These are phyloP conservation scores for Archips xylosteana DNA, from an alignment of 2,888 invertebrate genomes.

Conservation along the genomic window DNA sequence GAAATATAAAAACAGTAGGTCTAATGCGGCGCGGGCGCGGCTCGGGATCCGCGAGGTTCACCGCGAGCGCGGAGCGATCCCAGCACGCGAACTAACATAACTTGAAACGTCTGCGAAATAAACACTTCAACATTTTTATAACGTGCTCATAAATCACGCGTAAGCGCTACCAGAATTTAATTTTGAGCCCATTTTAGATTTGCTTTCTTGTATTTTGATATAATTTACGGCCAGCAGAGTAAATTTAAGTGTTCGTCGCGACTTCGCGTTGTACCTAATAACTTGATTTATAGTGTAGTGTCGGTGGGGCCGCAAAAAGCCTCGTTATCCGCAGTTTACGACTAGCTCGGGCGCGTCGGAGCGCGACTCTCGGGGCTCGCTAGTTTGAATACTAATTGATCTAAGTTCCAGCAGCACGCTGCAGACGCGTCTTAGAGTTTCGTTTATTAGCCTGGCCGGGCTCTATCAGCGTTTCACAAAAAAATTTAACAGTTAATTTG, in stretches of 20 bases:
- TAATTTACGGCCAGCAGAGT: not conserved
- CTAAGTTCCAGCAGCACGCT: too few species aligned
- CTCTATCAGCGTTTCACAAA: too few species aligned
- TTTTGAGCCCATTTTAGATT: not conserved
- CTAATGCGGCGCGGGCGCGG: constrained; percentile 17
- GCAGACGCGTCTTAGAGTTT: not conserved
- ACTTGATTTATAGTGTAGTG: constrained; percentile 29
- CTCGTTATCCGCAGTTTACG: constrained; percentile 36
- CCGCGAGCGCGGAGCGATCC: constrained; percentile 17
- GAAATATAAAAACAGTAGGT: constrained; percentile 12
- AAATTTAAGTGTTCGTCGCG: not conserved
- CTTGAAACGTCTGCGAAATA: constrained; percentile 24
- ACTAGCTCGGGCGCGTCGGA: constrained; percentile 2
- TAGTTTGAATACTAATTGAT: too few species aligned
- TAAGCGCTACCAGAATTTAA: not conserved
- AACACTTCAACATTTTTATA: constrained; percentile 27
- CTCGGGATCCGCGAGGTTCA: constrained; percentile 20
- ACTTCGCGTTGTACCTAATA: constrained; percentile 17
- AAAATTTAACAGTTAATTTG: too few species aligned
- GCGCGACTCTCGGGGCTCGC: not conserved
- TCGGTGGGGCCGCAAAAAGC: constrained; percentile 13
- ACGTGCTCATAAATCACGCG: constrained; percentile 20
- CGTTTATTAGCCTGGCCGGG: too few species aligned
- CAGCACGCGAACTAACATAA: constrained; percentile 30
- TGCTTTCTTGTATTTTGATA: not conserved